phyloP scores from a whole-genome alignment of 2,888 invertebrate genomes.

The Deilephila porcellus region DNA sequence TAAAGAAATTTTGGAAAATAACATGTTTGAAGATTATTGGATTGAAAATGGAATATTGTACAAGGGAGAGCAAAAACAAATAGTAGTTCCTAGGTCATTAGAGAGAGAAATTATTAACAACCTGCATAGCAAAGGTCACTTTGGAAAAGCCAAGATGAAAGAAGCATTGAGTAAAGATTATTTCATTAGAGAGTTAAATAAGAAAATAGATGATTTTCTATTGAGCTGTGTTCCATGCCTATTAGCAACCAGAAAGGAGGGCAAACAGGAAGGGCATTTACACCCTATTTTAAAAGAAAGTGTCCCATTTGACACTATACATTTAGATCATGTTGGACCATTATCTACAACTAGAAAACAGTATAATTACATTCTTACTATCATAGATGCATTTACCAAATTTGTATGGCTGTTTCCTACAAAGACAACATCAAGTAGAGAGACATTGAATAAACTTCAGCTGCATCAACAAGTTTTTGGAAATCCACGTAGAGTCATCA shows the following conservation, averaged over 20 bases:
- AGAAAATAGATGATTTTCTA: constrained; percentile 39
- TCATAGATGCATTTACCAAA: constrained; percentile 58
- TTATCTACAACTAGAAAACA: constrained; percentile 49
- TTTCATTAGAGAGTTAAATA: constrained; percentile 35
- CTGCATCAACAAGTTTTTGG: constrained; percentile 41
- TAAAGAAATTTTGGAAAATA: constrained; percentile 34
- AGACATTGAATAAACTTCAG: constrained; percentile 42
- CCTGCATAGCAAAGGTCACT: constrained; percentile 42
- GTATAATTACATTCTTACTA: constrained; percentile 56
- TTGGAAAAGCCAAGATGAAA: constrained; percentile 37
- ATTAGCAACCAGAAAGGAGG: constrained; percentile 42
- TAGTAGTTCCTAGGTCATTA: constrained; percentile 55
- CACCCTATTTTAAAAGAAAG: constrained; percentile 51
- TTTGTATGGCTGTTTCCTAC: constrained; percentile 59
- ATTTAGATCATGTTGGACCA: constrained; percentile 60
- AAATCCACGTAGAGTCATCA: constrained; percentile 34
- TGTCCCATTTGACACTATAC: constrained; percentile 50
- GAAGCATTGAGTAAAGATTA: constrained; percentile 34
- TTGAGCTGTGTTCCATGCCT: constrained; percentile 40
- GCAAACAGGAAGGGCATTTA: constrained; percentile 44
- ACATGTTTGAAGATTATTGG: constrained; percentile 38
- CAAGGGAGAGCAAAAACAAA: constrained; percentile 38
- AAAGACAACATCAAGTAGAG: constrained; percentile 47
- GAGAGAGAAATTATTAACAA: constrained; percentile 37
- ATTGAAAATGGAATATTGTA: constrained; percentile 42